Conservation (phyloP, 2,888 invertebrate genomes). For the Erebia ligea region DNA sequence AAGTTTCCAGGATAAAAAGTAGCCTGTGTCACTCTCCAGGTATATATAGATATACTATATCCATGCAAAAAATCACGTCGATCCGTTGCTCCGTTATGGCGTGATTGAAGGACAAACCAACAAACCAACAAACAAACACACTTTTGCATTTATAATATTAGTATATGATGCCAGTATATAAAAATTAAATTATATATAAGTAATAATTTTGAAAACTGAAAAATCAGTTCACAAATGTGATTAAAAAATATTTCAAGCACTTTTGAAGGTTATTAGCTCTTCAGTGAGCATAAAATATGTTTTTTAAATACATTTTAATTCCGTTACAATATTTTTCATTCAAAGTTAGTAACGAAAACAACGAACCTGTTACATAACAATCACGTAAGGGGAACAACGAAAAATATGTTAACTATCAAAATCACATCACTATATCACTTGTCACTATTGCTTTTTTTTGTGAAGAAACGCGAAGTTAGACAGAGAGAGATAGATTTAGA, state of each 20-base stretch:
- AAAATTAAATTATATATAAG: not conserved
- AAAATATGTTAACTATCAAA: slow-evolving; percentile 32
- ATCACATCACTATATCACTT: slow-evolving; percentile 39
- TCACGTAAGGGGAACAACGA: slow-evolving; percentile 26
- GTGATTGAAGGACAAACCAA: too few relatives aligned
- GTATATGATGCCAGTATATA: too few relatives aligned
- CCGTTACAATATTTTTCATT: slow-evolving; percentile 8
- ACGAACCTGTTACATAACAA: slow-evolving; percentile 44
- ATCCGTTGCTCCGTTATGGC: too few relatives aligned
- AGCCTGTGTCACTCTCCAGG: too few relatives aligned
- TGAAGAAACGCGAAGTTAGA: slow-evolving; percentile 48
- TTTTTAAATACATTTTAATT: not conserved
- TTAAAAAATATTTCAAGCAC: not conserved
- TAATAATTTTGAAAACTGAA: not conserved
- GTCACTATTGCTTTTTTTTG: slow-evolving; percentile 41
- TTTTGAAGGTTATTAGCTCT: not conserved
- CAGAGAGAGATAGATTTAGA: slow-evolving; percentile 46
- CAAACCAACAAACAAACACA: too few relatives aligned
- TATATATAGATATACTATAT: too few relatives aligned
- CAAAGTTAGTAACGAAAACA: slow-evolving; percentile 21
- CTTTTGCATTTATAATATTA: too few relatives aligned
- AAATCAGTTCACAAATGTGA: too few relatives aligned
- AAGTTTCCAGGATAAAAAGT: too few relatives aligned
- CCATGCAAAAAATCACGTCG: too few relatives aligned
- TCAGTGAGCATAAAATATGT: not conserved